Evolutionary conservation across 2,797 vertebrate species (phyloP).

Genomic region (Smutsia gigantea): DNA sequence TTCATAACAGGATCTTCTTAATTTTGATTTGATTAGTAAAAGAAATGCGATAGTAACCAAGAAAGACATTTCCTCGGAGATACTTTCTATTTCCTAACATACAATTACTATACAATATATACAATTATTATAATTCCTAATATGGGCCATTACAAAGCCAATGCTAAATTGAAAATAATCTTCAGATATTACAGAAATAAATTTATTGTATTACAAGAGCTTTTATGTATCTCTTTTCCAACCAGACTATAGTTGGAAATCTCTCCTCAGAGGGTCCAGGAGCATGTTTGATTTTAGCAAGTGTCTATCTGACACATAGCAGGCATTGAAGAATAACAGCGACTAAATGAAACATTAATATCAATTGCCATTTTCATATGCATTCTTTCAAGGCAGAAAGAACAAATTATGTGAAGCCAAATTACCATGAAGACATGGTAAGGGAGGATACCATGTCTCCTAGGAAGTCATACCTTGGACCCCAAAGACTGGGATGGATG

Average conservation of each 20-base stretch:
- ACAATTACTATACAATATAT: neutral
- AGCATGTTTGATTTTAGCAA: neutral
- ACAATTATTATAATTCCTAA: no score
- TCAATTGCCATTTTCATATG: neutral
- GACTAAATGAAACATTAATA: neutral
- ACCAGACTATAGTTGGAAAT: neutral
- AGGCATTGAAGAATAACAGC: neutral
- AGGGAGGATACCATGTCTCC: neutral
- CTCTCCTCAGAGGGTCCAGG: neutral
- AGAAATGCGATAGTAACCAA: neutral
- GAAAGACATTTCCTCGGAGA: neutral
- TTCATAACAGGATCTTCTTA: neutral
- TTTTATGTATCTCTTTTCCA: neutral
- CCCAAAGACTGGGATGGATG: neutral
- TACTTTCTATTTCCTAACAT: neutral
- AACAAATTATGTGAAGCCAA: neutral
- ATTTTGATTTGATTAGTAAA: neutral
- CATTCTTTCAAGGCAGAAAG: neutral
- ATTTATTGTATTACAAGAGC: neutral
- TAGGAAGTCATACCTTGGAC: neutral
- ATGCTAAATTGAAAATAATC: constrained; percentile 22
- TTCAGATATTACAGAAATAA: neutral
- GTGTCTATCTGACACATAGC: neutral
- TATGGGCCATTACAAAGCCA: neutral
- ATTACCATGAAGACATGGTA: neutral